A percentile compares a stretch with the other conserved stretches of the same genome.
These are phyloP conservation scores for Glaucidium brasilianum DNA, from an alignment of 2,113 vertebrate species.

Conservation along the genomic window DNA sequence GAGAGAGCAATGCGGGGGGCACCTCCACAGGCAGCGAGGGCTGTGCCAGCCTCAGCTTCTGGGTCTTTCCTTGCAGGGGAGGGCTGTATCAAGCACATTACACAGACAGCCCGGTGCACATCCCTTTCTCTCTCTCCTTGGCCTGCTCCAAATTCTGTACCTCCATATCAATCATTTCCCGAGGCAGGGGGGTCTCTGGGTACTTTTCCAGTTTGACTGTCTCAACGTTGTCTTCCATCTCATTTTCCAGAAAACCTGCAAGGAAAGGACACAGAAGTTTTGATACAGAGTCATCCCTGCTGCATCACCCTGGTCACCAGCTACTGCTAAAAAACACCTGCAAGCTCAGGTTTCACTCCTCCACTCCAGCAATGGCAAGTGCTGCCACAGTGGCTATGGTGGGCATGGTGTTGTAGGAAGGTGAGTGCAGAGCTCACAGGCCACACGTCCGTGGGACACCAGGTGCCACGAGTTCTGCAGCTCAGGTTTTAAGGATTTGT, in stretches of 20 bases:
- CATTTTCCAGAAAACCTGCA: slow-evolving; percentile 80
- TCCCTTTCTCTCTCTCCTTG: neutral
- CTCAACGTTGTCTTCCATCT: slow-evolving; percentile 69
- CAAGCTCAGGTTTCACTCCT: neutral
- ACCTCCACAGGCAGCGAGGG: neutral
- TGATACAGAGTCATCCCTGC: neutral
- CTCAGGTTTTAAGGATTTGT: neutral
- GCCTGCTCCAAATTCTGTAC: slow-evolving; percentile 2
- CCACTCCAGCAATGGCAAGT: neutral
- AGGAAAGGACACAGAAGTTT: neutral
- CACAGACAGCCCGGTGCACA: neutral
- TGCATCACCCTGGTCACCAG: neutral
- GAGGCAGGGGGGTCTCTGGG: slow-evolving; percentile 72
- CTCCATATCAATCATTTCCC: slow-evolving; percentile 82
- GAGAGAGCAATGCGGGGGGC: neutral
- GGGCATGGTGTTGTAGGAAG: accelerated
- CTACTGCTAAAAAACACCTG: neutral
- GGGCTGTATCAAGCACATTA: neutral
- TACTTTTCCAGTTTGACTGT: slow-evolving; percentile 63
- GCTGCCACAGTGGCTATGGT: neutral
- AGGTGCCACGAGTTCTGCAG: accelerated
- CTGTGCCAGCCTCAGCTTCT: neutral
- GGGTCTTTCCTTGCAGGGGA: neutral
- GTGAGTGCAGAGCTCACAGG: neutral
- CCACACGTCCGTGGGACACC: neutral